A percentile compares a stretch with the other conserved stretches of the same genome.
Conservation (phyloP, 2,888 invertebrate species). For the Spicauda simplicius region DNA sequence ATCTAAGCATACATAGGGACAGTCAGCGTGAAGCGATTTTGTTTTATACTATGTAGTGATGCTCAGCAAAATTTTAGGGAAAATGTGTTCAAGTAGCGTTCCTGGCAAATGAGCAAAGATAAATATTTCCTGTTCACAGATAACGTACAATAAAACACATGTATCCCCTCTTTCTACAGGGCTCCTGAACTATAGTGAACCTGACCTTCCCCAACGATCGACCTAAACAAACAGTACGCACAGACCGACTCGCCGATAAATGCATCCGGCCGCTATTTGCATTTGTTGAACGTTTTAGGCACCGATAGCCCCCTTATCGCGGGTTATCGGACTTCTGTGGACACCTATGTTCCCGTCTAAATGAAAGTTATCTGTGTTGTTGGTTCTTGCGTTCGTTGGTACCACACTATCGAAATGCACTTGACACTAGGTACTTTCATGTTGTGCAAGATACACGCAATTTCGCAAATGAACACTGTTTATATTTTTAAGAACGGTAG, state of each 20-base stretch:
- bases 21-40: too few relatives aligned
- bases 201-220: slow-evolving; percentile 75
- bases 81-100: not conserved
- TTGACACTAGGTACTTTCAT: slow-evolving; percentile 18
- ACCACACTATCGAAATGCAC: slow-evolving; percentile 30
- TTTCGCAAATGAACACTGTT: not conserved
- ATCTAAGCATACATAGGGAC: too few relatives aligned
- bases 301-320: slow-evolving; percentile 57
- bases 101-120: not conserved
- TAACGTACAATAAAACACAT: not conserved
- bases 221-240: slow-evolving; percentile 63
- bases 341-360: slow-evolving; percentile 46
- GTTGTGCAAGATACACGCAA: slow-evolving; percentile 12
- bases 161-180: slow-evolving; percentile 28
- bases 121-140: not conserved
- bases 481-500: not conserved
- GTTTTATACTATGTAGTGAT: too few relatives aligned
- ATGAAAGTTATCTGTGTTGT: slow-evolving; percentile 49
- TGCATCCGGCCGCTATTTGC: slow-evolving; percentile 70
- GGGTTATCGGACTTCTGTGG: slow-evolving; percentile 47
- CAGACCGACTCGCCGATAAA: slow-evolving; percentile 61
- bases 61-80: too few relatives aligned
- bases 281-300: slow-evolving; percentile 48
- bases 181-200: slow-evolving; percentile 50
- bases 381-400: slow-evolving; percentile 37